These are phyloP conservation scores for Lepidonotus clava DNA, from an alignment of 2,888 invertebrate species.

Conservation along the genomic window DNA sequence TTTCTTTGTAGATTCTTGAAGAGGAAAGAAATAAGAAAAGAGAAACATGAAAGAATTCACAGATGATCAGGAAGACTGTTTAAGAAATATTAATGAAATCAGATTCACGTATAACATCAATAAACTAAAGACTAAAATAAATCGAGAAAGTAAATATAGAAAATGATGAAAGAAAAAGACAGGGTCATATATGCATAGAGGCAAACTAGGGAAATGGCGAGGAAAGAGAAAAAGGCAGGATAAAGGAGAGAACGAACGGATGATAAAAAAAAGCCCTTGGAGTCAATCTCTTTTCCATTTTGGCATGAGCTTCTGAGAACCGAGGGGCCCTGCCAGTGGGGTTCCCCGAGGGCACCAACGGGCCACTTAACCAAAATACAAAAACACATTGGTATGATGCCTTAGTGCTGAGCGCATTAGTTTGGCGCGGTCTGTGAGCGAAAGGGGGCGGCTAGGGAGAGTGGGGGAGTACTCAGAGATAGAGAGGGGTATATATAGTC, in stretches of 20 bases:
- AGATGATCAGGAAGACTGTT: too few species aligned
- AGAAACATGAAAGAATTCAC: too few species aligned
- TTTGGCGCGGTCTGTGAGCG: background rate
- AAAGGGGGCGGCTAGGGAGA: background rate
- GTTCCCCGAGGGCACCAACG: background rate
- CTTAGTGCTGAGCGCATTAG: constrained; percentile 16
- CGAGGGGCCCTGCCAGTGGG: constrained; percentile 28
- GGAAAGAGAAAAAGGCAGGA: background rate
- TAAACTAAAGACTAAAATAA: too few species aligned
- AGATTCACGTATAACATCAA: too few species aligned
- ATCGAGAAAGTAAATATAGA: too few species aligned
- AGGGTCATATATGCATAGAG: too few species aligned
- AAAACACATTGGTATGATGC: constrained; percentile 29
- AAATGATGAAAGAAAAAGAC: background rate
- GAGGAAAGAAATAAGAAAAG: too few species aligned
- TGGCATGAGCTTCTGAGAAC: constrained; percentile 17
- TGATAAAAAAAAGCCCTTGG: background rate
- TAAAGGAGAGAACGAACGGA: background rate
- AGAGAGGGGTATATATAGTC: too few species aligned
- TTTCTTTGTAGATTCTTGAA: too few species aligned
- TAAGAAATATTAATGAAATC: too few species aligned
- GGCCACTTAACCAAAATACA: constrained; percentile 29
- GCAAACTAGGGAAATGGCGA: too few species aligned
- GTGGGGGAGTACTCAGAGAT: too few species aligned
- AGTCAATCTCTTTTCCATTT: constrained; percentile 37